phyloP scores from a whole-genome alignment of 1,140 invertebrate genomes.

The Antheraea mylitta region DNA sequence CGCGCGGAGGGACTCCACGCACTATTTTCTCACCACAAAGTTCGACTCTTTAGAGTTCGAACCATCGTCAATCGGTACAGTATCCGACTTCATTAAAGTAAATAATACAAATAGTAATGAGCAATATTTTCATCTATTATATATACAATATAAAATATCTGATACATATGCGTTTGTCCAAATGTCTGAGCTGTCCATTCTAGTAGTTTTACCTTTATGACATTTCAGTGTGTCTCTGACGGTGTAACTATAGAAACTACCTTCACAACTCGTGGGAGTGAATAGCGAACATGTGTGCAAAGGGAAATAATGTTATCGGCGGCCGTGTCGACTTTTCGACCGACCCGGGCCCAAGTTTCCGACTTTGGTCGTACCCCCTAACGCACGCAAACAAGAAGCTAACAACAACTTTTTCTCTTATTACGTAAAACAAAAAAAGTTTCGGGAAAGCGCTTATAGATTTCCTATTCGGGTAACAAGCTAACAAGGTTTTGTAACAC shows the following conservation, averaged over 20 bases:
- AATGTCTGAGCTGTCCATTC: not conserved
- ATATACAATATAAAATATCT: too few relatives aligned
- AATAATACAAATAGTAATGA: too few relatives aligned
- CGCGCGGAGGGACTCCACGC: too few relatives aligned
- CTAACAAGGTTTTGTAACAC: not conserved
- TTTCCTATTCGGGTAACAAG: not conserved
- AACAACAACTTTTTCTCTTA: slow-evolving; percentile 7
- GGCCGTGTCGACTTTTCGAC: slow-evolving; percentile 15
- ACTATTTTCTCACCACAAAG: too few relatives aligned
- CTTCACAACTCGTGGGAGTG: slow-evolving; percentile 16
- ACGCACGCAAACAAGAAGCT: slow-evolving; percentile 5
- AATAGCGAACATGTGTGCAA: slow-evolving; percentile 17
- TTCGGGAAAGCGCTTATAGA: not conserved
- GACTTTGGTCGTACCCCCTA: not conserved
- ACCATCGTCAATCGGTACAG: too few relatives aligned
- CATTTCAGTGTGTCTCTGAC: slow-evolving; percentile 15
- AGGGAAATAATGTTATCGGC: slow-evolving; percentile 31
- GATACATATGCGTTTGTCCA: too few relatives aligned
- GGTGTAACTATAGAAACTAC: slow-evolving; percentile 27
- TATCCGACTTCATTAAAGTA: too few relatives aligned
- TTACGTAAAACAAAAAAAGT: slow-evolving; percentile 5
- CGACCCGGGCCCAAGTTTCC: not conserved
- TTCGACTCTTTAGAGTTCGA: too few relatives aligned
- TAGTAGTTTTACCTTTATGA: slow-evolving; percentile 16
- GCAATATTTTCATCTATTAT: too few relatives aligned